Evolutionary conservation across 2,888 invertebrate species (phyloP).

Genomic region (Acleris emargana): DNA sequence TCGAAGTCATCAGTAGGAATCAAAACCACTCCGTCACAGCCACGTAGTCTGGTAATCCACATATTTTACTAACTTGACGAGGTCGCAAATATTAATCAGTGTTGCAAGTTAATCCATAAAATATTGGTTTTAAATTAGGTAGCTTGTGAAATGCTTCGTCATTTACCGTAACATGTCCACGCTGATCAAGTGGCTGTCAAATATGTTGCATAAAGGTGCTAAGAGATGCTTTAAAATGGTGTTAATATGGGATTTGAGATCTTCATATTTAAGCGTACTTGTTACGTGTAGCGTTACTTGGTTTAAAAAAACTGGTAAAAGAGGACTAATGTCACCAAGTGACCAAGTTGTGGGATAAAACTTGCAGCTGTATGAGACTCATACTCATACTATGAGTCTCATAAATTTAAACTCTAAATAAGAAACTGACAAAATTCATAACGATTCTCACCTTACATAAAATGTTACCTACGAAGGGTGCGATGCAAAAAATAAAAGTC

Average conservation of each 20-base stretch:
- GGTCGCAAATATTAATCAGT: not conserved
- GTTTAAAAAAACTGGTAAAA: not conserved
- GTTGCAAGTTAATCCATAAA: not conserved
- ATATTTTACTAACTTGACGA: not conserved
- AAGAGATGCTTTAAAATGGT: slow-evolving; percentile 16
- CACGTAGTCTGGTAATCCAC: not conserved
- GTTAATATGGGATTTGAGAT: slow-evolving; percentile 4
- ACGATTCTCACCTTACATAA: too few species aligned
- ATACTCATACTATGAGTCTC: too few species aligned
- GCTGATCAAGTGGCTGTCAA: slow-evolving; percentile 4
- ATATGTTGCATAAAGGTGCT: slow-evolving; percentile 24
- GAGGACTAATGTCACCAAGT: not conserved
- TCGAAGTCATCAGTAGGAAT: too few species aligned
- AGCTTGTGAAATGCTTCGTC: not conserved
- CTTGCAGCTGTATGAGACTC: too few species aligned
- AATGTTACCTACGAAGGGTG: too few species aligned
- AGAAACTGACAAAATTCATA: too few species aligned
- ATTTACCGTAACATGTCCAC: not conserved
- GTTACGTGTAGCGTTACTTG: not conserved
- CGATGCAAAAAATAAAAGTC: too few species aligned
- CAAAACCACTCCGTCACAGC: too few species aligned
- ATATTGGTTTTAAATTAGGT: not conserved
- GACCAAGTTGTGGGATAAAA: too few species aligned
- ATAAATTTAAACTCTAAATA: too few species aligned
- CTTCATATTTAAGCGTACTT: not conserved